A percentile compares a stretch with the other conserved stretches of the same genome.
phyloP scores from a whole-genome alignment of 2,797 vertebrate species.

The Hydrolagus colliei region DNA sequence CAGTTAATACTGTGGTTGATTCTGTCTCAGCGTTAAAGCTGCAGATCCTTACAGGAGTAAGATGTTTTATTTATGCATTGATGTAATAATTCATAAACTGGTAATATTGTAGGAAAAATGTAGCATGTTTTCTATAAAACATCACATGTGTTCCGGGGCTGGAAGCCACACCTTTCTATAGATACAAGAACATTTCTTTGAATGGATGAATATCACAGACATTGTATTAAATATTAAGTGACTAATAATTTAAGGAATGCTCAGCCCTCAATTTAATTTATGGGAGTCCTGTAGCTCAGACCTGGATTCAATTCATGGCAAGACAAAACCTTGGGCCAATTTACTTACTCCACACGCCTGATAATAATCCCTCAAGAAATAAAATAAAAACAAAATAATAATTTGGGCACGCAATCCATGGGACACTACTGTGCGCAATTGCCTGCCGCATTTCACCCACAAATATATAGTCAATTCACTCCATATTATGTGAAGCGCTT shows the following conservation, averaged over 20 bases:
- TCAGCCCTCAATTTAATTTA: not conserved
- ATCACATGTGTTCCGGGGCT: not conserved
- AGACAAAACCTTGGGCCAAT: too few species aligned
- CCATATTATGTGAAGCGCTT: too few species aligned
- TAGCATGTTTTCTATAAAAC: not conserved
- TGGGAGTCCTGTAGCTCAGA: too few species aligned
- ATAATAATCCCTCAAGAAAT: too few species aligned
- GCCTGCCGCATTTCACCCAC: too few species aligned
- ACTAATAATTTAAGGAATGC: not conserved
- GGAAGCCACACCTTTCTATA: not conserved
- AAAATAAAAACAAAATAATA: too few species aligned
- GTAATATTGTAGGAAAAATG: not conserved
- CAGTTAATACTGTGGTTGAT: not conserved
- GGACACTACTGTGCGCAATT: too few species aligned
- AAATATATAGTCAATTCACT: too few species aligned
- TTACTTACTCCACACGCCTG: too few species aligned
- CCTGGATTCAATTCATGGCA: too few species aligned
- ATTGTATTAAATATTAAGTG: not conserved
- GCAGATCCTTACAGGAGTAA: not conserved
- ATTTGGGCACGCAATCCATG: too few species aligned
- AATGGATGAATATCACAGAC: not conserved
- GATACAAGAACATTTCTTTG: not conserved
- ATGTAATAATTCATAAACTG: not conserved
- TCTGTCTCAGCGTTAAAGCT: slow-evolving; percentile 24
- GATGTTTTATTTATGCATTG: not conserved